A percentile compares a stretch with the other conserved stretches of the same genome.
Evolutionary conservation across 2,113 vertebrate genomes (phyloP).

Genomic region (Oenanthe melanoleuca): DNA sequence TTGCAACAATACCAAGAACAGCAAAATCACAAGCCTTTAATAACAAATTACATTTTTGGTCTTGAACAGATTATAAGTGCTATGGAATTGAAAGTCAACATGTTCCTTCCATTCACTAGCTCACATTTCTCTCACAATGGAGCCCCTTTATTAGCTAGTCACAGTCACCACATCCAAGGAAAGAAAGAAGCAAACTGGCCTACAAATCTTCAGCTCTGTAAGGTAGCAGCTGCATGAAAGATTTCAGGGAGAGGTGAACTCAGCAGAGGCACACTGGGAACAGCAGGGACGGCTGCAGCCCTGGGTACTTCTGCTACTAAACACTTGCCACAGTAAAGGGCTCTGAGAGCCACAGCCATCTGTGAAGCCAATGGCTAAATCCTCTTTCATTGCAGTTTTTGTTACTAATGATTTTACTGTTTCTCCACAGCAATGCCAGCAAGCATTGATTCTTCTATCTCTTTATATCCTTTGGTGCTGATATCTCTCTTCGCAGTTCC

Average conservation of each 20-base stretch:
- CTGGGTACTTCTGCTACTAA: neutral
- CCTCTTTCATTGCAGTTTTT: conserved; percentile 4
- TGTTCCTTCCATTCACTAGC: conserved; percentile 55
- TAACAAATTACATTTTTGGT: conserved; percentile 23
- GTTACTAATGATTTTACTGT: neutral
- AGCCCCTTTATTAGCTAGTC: conserved; percentile 11
- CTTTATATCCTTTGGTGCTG: neutral
- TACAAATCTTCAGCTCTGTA: neutral
- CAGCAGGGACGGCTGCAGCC: neutral
- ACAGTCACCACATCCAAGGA: conserved; percentile 19
- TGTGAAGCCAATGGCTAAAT: neutral
- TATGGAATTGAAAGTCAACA: conserved; percentile 31
- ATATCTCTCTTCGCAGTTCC: neutral
- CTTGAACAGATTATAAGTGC: conserved; percentile 59
- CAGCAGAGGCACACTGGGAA: accelerated
- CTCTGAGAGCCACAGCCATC: neutral
- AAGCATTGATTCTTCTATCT: neutral
- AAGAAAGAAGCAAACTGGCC: neutral
- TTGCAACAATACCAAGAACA: conserved; percentile 39
- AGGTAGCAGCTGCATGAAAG: neutral
- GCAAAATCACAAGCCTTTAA: neutral
- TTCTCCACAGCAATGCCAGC: conserved; percentile 8
- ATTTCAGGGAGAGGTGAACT: neutral
- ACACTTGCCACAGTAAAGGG: neutral
- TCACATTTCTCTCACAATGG: conserved; percentile 50